These are phyloP conservation scores for Meles meles DNA, from an alignment of 2,113 vertebrate species.

Conservation along the genomic window DNA sequence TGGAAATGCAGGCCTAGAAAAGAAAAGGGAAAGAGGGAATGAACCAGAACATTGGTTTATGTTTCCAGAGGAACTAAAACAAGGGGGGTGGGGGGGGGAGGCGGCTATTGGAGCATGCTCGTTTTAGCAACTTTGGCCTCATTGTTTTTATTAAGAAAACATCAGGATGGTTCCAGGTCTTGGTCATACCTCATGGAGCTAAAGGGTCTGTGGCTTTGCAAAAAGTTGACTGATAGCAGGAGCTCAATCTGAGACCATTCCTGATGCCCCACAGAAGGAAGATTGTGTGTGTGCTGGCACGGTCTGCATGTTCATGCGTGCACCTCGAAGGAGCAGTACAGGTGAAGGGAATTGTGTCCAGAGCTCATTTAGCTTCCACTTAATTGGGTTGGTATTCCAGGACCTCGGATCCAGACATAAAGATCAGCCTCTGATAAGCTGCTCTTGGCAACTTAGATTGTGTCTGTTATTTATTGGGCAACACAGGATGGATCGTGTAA, in stretches of 20 bases:
- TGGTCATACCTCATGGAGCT: background rate
- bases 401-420: conserved; percentile 53
- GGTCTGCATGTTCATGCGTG: accelerated
- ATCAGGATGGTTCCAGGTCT: background rate
- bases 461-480: conserved; percentile 67
- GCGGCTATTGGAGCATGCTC: background rate
- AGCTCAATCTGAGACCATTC: background rate
- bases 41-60: background rate
- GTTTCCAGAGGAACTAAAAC: conserved; percentile 1
- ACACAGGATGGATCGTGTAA: conserved; percentile 47
- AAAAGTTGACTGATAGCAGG: background rate
- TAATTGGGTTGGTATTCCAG: conserved; percentile 59
- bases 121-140: background rate
- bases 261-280: background rate
- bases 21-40: background rate
- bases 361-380: conserved; percentile 63
- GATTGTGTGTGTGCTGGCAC: background rate
- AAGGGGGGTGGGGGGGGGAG: too few relatives aligned
- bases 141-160: background rate
- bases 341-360: background rate
- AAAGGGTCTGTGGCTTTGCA: background rate
- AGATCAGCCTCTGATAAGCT: conserved; percentile 69
- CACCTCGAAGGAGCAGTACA: background rate
- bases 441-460: conserved; percentile 53
- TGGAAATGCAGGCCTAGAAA: background rate